These are phyloP conservation scores for Amphiprion clarkii DNA, from an alignment of 2,797 vertebrate species.

Conservation along the genomic window DNA sequence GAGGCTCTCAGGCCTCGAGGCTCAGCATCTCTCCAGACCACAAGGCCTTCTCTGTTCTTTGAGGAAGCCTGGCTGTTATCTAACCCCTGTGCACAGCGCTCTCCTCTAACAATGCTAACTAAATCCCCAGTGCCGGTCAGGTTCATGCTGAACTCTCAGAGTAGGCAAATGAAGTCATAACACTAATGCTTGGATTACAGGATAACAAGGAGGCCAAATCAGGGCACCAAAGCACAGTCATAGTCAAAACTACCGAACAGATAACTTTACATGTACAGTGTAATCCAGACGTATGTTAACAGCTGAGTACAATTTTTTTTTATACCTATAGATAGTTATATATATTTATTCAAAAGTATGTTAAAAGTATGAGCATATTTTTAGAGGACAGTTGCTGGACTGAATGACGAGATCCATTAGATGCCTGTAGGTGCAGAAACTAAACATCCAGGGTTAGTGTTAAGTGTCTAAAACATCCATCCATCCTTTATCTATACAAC, in stretches of 20 bases:
- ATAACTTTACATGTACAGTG: neutral
- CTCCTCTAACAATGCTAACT: constrained; percentile 64
- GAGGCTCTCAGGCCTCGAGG: constrained; percentile 51
- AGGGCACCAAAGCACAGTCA: neutral
- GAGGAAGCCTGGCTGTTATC: constrained; percentile 72
- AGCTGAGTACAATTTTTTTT: too few relatives aligned
- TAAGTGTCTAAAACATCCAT: too few relatives aligned
- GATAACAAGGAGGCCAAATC: constrained; percentile 19
- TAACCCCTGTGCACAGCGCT: constrained; percentile 57
- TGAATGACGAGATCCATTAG: too few relatives aligned
- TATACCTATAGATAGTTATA: too few relatives aligned
- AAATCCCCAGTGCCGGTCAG: constrained; percentile 69
- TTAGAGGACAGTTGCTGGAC: too few relatives aligned
- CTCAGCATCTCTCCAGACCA: constrained; percentile 65
- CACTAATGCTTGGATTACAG: constrained; percentile 37
- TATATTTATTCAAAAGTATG: too few relatives aligned
- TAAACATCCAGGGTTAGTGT: too few relatives aligned
- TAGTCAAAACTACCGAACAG: neutral
- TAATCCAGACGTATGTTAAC: neutral
- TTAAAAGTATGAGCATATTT: too few relatives aligned
- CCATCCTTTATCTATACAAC: too few relatives aligned
- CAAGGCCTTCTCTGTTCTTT: constrained; percentile 74
- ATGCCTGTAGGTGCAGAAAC: too few relatives aligned
- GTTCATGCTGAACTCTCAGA: constrained; percentile 62
- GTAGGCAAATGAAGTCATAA: constrained; percentile 53